These are phyloP conservation scores for Eilema depressum DNA, from an alignment of 2,888 invertebrate species.

Conservation along the genomic window DNA sequence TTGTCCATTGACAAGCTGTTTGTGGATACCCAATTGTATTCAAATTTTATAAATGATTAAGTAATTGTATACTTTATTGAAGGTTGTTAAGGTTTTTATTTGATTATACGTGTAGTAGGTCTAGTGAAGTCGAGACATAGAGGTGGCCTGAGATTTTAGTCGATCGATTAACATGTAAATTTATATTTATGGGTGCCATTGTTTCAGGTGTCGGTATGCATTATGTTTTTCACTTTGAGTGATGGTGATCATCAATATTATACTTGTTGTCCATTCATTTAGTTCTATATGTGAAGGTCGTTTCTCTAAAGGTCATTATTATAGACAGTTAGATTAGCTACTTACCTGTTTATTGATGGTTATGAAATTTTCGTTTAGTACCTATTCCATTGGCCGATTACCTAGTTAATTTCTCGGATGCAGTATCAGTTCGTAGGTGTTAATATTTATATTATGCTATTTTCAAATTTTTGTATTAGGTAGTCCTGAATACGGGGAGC, in stretches of 20 bases:
- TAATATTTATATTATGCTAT: background rate
- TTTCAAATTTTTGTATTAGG: background rate
- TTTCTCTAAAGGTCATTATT: slow-evolving; percentile 34
- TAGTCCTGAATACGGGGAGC: too few species aligned
- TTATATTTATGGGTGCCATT: slow-evolving; percentile 65
- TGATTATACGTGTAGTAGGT: slow-evolving; percentile 14
- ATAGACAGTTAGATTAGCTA: slow-evolving; percentile 13
- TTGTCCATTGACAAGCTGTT: slow-evolving; percentile 62
- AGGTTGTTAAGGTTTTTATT: slow-evolving; percentile 29
- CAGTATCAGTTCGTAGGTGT: background rate
- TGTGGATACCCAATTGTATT: slow-evolving; percentile 36
- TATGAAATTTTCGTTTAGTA: slow-evolving; percentile 13
- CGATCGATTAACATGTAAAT: slow-evolving; percentile 72
- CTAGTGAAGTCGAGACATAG: slow-evolving; percentile 22
- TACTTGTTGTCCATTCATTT: slow-evolving; percentile 42
- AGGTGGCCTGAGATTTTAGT: slow-evolving; percentile 52
- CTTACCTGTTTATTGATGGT: slow-evolving; percentile 9
- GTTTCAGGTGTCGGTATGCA: slow-evolving; percentile 52
- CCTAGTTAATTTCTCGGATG: background rate
- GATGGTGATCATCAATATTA: slow-evolving; percentile 47
- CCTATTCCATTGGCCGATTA: background rate
- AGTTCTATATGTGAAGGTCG: slow-evolving; percentile 44
- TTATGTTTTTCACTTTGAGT: slow-evolving; percentile 60
- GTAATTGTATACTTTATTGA: slow-evolving; percentile 42
- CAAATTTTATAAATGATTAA: slow-evolving; percentile 24